Conservation (phyloP, 1,140 invertebrate species). For the Sinella curviseta region DNA sequence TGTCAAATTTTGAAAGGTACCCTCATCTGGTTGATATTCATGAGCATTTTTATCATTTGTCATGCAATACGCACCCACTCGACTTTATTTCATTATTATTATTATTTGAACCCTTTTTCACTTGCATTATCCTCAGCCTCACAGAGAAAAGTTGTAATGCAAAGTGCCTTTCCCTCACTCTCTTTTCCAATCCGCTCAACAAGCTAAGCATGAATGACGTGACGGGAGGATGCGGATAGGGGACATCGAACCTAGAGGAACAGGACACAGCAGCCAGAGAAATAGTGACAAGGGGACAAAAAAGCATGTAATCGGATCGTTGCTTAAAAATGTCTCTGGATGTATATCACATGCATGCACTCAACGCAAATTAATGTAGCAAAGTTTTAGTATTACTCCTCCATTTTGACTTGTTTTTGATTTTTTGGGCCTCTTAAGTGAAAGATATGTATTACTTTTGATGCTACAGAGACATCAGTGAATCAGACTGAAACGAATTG, state of each 20-base stretch:
- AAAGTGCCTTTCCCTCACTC: no score
- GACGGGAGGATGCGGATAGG: neutral
- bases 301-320: no score
- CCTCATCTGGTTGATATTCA: neutral
- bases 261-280: no score
- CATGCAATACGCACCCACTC: constrained; percentile 3
- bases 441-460: no score
- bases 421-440: neutral
- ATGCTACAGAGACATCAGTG: no score
- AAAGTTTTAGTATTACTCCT: no score
- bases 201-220: neutral
- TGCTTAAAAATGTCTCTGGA: neutral
- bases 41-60: constrained; percentile 9
- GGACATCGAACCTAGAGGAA: neutral
- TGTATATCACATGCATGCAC: no score
- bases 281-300: neutral
- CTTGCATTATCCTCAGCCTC: neutral
- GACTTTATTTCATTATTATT: constrained; percentile 16
- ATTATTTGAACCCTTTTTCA: no score
- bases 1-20: no score
- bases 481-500: no score
- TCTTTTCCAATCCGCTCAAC: neutral
- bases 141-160: neutral
- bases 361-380: neutral
- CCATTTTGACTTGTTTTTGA: neutral